Percentiles rank a stretch among this genome's conserved stretches.
Evolutionary conservation across 2,797 vertebrate genomes (phyloP).

Genomic region (Protonibea diacanthus): DNA sequence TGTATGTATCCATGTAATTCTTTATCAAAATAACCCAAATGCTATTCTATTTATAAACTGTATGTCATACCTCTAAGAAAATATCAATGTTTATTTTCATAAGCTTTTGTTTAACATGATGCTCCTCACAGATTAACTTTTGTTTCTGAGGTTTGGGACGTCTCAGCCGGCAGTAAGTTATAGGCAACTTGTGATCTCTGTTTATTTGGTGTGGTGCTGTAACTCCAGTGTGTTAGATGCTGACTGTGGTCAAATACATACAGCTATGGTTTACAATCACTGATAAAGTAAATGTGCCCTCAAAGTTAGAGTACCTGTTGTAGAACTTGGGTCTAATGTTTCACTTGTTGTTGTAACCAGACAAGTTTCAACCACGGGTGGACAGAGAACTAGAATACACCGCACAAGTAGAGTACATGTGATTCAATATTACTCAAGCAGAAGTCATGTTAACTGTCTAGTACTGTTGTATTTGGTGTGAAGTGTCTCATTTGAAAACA

Average conservation of each 20-base stretch:
- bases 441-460: background rate
- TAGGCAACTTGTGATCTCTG: constrained; percentile 56
- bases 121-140: constrained; percentile 59
- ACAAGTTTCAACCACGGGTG: constrained; percentile 58
- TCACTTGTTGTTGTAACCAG: constrained; percentile 61
- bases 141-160: constrained; percentile 64
- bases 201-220: constrained; percentile 69
- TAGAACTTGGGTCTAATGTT: constrained; percentile 56
- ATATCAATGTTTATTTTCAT: constrained; percentile 83
- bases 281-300: constrained; percentile 57
- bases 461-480: background rate
- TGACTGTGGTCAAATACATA: constrained; percentile 72
- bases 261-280: constrained; percentile 59
- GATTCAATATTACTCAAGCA: background rate
- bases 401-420: background rate
- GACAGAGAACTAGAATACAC: constrained; percentile 39
- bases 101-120: constrained; percentile 75
- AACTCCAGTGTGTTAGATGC: constrained; percentile 70
- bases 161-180: constrained; percentile 62
- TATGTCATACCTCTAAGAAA: constrained; percentile 81
- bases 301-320: constrained; percentile 41
- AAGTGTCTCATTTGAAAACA: background rate
- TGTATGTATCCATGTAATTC: constrained; percentile 79
- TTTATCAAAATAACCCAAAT: constrained; percentile 80
- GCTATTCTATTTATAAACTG: constrained; percentile 83